A percentile compares a stretch with the other conserved stretches of the same genome.
These are phyloP conservation scores for Bactericera cockerelli DNA, from an alignment of 1,140 invertebrate species.

Conservation along the genomic window DNA sequence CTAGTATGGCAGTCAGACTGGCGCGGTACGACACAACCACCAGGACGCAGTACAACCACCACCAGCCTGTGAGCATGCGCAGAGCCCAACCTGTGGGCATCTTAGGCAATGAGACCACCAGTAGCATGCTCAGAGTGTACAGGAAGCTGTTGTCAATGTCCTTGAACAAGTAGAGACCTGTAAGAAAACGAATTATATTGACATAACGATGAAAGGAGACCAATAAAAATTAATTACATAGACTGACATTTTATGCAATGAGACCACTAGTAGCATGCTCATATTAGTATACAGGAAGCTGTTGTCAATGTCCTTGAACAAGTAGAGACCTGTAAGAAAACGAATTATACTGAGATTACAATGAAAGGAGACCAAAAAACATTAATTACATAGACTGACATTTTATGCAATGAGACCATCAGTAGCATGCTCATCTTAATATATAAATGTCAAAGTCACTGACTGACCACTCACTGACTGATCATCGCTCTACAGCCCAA, in stretches of 20 bases:
- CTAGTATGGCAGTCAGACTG: slow-evolving; percentile 64
- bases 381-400: too few species aligned
- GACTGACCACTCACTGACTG: too few species aligned
- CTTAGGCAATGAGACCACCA: slow-evolving; percentile 55
- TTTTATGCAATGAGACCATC: too few species aligned
- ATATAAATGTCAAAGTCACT: too few species aligned
- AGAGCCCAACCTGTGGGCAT: slow-evolving; percentile 59
- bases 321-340: slow-evolving; percentile 34
- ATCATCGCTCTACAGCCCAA: too few species aligned
- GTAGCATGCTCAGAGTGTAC: slow-evolving; percentile 60
- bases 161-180: slow-evolving; percentile 47
- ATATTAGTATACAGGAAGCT: slow-evolving; percentile 54
- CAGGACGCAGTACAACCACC: slow-evolving; percentile 67
- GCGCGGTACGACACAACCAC: slow-evolving; percentile 59
- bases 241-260: slow-evolving; percentile 53
- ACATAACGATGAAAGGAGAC: not conserved
- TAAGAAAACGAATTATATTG: not conserved
- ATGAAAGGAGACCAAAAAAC: not conserved
- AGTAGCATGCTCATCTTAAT: too few species aligned
- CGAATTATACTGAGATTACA: not conserved
- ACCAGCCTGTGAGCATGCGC: slow-evolving; percentile 61
- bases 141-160: slow-evolving; percentile 51
- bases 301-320: slow-evolving; percentile 49
- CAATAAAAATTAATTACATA: too few species aligned
- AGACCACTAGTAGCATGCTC: slow-evolving; percentile 60